Evolutionary conservation across 2,113 vertebrate genomes (phyloP), one percentile per base, ranked within the genome.

Genomic region (Chamaetylas fuelleborni): DNA sequence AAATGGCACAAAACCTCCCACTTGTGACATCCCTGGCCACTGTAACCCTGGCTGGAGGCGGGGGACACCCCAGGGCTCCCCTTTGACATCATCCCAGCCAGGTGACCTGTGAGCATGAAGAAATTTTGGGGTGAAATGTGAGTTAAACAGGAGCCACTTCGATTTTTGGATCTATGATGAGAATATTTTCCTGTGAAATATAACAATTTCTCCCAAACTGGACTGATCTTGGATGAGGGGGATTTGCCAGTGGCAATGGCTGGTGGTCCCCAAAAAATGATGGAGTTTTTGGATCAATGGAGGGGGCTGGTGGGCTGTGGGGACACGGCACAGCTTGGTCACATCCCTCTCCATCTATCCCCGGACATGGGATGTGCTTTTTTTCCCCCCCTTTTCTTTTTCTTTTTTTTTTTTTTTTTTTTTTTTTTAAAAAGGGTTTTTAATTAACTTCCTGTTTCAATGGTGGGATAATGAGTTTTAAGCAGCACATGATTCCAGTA

Each of bases 361-460:
- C 61, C 51, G 57, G 58, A 51, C 10, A 9, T 2, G 26, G 61
- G 57, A 36, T 73, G 45, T 62, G 81, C 9, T 64, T 50, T 40
- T 7, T 10, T 7, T 8, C 3, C 4, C 17, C 26, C 6, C 11
- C 56, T 8, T 14, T 16, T 19, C 6, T 60, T 53, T 36, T 20
- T 11, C 11, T 4, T n/a, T 73, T 67, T 86, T 73, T 5, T 78
- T 88, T 78, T 6, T 13, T 3, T 29, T 73, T 56, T n/a, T 16
- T 40, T 29, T 19, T 31, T 25, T 60, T 78, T 88, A 73, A 5
- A 53, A 96, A 95, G 94, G 90, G 67, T 96, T 97, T 97, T 97
- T 98, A 98, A 98, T 98, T 97, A 98, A 96, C 97, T 98, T 98
- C 97, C 97, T 97, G 94, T 97, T 97, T 81, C 96, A 95, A 51